phyloP scores from a whole-genome alignment of 2,797 vertebrate species.

The Xiphorhynchus erythropygius region DNA sequence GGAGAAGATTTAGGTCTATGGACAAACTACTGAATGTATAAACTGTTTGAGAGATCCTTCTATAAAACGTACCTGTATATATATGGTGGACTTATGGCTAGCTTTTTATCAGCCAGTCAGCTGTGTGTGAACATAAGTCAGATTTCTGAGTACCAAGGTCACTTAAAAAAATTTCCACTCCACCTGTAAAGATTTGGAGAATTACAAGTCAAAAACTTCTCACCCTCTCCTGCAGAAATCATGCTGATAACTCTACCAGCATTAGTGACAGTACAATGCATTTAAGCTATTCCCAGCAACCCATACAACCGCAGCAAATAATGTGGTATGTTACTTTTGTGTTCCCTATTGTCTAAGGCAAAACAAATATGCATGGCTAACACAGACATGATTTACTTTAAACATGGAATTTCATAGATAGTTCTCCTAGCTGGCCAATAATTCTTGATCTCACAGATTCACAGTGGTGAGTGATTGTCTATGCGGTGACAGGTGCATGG shows the following conservation, averaged over 20 bases:
- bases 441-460: neutral
- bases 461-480: neutral
- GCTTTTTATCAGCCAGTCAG: neutral
- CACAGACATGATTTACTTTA: neutral
- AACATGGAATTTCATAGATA: neutral
- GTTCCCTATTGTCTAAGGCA: neutral
- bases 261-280: neutral
- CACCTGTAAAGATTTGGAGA: neutral
- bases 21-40: neutral
- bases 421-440: neutral
- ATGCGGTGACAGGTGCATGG: neutral
- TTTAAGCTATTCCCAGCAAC: neutral
- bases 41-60: neutral
- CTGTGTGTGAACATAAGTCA: neutral
- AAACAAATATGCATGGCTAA: neutral
- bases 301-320: neutral
- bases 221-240: neutral
- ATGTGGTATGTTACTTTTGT: neutral
- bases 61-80: neutral
- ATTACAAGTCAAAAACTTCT: neutral
- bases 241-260: neutral
- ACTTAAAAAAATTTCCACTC: neutral
- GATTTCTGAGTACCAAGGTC: neutral
- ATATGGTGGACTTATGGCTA: neutral
- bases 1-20: neutral